These are phyloP conservation scores for Prorops nasuta DNA, from an alignment of 1,140 invertebrate species.

Conservation along the genomic window DNA sequence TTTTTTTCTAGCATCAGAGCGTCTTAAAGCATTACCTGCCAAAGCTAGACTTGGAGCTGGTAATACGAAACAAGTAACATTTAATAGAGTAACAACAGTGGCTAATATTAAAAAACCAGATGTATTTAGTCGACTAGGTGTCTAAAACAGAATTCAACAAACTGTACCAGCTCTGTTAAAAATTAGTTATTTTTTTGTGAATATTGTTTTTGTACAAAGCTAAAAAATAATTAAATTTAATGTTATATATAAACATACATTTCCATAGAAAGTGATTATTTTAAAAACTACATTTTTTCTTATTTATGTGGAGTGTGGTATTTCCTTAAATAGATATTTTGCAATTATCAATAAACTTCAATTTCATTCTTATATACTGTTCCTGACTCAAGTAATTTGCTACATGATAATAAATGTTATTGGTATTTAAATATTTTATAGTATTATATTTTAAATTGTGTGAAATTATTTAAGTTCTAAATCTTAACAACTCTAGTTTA, in stretches of 20 bases:
- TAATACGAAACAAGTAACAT: conserved; percentile 50
- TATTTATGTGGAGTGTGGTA: no score
- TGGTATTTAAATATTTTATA: no score
- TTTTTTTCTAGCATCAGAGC: conserved; percentile 45
- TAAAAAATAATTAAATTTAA: conserved; percentile 22
- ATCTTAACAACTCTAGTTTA: no score
- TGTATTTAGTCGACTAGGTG: conserved; percentile 51
- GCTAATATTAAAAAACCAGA: conserved; percentile 41
- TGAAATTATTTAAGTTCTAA: no score
- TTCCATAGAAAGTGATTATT: background rate
- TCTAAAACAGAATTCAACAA: conserved; percentile 30
- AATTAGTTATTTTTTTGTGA: conserved; percentile 4
- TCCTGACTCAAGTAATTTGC: no score
- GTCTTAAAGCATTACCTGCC: conserved; percentile 39
- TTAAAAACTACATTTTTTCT: no score
- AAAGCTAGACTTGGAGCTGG: conserved; percentile 44
- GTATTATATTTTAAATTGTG: no score
- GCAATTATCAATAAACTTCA: no score
- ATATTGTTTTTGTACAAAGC: conserved; percentile 18
- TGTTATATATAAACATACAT: conserved; percentile 5
- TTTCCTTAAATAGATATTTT: no score
- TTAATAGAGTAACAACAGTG: conserved; percentile 44
- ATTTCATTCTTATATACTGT: no score
- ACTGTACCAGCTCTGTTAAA: conserved; percentile 1
- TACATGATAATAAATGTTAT: no score